phyloP scores from a whole-genome alignment of 2,797 vertebrate genomes.

The Danionella dracula region DNA sequence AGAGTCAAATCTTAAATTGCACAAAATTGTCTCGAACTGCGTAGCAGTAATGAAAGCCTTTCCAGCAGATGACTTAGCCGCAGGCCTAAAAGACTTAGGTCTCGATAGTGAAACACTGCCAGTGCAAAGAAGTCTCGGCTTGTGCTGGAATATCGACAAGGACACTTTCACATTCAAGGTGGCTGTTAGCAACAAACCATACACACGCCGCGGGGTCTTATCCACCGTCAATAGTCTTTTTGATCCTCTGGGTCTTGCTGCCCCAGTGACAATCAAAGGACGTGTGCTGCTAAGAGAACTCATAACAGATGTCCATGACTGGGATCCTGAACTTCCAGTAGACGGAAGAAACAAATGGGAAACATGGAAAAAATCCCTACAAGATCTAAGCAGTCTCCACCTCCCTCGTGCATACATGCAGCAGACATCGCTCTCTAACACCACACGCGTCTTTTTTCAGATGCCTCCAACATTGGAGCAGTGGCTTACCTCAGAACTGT shows the following conservation, averaged over 20 bases:
- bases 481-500: slow-evolving; percentile 31
- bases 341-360: slow-evolving; percentile 12
- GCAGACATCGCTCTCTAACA: no score
- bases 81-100: neutral
- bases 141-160: neutral
- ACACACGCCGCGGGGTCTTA: neutral
- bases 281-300: slow-evolving; percentile 11
- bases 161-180: slow-evolving; percentile 27
- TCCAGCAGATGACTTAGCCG: neutral
- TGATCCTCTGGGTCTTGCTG: slow-evolving; percentile 17
- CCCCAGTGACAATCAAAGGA: slow-evolving; percentile 14
- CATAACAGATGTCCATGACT: neutral
- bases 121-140: neutral
- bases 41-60: neutral
- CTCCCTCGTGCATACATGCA: no score
- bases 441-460: slow-evolving; percentile 34
- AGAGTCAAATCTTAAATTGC: slow-evolving; percentile 11
- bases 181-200: neutral
- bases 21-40: slow-evolving; percentile 10
- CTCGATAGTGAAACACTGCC: neutral
- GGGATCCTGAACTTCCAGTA: neutral
- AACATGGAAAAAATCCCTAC: no score
- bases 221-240: slow-evolving; percentile 4
- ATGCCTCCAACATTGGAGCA: slow-evolving; percentile 34
- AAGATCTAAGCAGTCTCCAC: no score